Evolutionary conservation across 1,140 invertebrate genomes (phyloP), one percentile per base, ranked within the genome.

Genomic region (Drosophila aff.): DNA sequence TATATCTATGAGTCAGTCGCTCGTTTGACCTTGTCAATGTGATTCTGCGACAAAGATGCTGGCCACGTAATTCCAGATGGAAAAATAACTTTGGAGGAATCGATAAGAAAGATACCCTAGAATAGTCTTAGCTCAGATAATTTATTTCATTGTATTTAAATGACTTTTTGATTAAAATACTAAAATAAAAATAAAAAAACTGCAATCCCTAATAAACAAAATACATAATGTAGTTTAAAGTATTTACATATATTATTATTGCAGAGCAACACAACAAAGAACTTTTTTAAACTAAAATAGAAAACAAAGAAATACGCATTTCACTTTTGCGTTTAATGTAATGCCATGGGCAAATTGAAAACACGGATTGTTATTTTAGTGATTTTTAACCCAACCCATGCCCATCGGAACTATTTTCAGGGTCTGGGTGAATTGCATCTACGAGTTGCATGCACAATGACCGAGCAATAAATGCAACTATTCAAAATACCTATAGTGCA

Each of bases 1-100:
- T 23, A 38, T 10, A 23, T 23, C 18, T 4, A 10, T 55, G 52
- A 53, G 36, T 41, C 31, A 52, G 3, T 31, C 13, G 13, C 16
- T 18, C 10, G 26, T 31, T 18, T 78, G 55, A 78, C 75, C 57
- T 76, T 78, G 63, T 28, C 23, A 57, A 58, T 76, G 41, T 61
- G 50, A 78, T 10, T 41, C 31, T 43, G 16, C 18, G n/a, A 66
- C 26, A 66, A 53, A 66, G 74, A 75, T 59, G 69, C 69, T 53
- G 40, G 21, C 4, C 44, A 63, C 46, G 71, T 53, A 53, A 18
- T 21, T 23, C 11, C 58, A 49, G 15, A 40, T 53, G 11, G 11
- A 2, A 28, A 31, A 18, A 1, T 11, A 18, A 1, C 4, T 18
- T n/a, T 2, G 8, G n/a, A 21, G 11, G 8, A 26, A 15, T 68